These are phyloP conservation scores for Enteromius anoplus DNA, from an alignment of 2,797 vertebrate genomes.

Conservation along the genomic window DNA sequence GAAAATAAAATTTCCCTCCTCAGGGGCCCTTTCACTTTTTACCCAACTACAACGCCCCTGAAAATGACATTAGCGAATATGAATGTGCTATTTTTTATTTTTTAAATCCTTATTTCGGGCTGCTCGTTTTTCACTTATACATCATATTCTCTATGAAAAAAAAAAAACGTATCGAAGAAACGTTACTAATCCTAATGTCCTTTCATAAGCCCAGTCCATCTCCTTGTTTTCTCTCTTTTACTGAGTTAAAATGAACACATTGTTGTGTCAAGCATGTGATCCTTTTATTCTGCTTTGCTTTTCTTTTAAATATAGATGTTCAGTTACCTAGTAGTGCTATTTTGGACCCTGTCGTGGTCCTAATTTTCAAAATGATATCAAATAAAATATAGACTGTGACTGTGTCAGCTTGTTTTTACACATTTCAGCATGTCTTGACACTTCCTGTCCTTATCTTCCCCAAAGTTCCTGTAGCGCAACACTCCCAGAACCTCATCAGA, in stretches of 20 bases:
- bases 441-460: constrained; percentile 24
- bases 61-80: not conserved
- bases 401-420: not conserved
- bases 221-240: not conserved
- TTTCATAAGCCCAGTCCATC: not conserved
- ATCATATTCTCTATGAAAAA: not conserved
- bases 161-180: not conserved
- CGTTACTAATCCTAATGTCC: not conserved
- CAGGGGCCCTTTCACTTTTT: no score
- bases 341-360: not conserved
- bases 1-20: no score
- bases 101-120: not conserved
- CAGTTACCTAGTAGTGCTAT: no score
- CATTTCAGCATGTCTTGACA: constrained; percentile 3
- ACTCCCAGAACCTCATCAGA: constrained; percentile 33
- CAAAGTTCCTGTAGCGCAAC: constrained; percentile 4
- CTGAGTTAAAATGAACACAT: not conserved
- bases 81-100: not conserved
- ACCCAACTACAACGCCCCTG: no score
- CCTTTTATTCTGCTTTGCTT: not conserved
- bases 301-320: not conserved
- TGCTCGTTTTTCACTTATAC: not conserved
- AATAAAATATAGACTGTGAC: not conserved
- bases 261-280: not conserved
- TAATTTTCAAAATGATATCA: not conserved